These are phyloP conservation scores for Macropodus opercularis DNA, from an alignment of 2,797 vertebrate species.

Conservation along the genomic window DNA sequence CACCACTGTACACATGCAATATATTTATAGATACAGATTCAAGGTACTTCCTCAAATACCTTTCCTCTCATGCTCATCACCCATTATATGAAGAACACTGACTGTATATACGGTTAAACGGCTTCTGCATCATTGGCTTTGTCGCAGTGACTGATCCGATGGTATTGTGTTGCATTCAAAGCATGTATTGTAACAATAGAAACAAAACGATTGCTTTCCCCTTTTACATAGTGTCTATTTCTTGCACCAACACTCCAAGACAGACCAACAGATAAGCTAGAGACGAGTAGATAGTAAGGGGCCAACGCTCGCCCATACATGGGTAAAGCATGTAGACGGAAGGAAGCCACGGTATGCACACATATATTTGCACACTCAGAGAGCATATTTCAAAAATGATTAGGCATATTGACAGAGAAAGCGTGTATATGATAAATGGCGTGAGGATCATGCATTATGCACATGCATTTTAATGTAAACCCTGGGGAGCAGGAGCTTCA, in stretches of 20 bases:
- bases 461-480: slow-evolving; percentile 48
- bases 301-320: slow-evolving; percentile 45
- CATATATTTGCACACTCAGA: slow-evolving; percentile 42
- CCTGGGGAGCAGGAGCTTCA: slow-evolving; percentile 27
- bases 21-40: slow-evolving; percentile 55
- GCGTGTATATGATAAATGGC: slow-evolving; percentile 28
- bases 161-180: slow-evolving; percentile 24
- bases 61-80: slow-evolving; percentile 34
- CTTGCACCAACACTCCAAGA: slow-evolving; percentile 65
- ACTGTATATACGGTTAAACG: slow-evolving; percentile 37
- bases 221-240: slow-evolving; percentile 58
- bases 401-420: slow-evolving; percentile 49
- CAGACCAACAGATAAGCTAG: slow-evolving; percentile 64
- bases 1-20: slow-evolving; percentile 12
- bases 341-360: slow-evolving; percentile 33
- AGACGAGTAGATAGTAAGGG: slow-evolving; percentile 55
- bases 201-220: slow-evolving; percentile 27
- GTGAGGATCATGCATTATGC: slow-evolving; percentile 42
- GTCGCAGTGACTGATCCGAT: slow-evolving; percentile 31
- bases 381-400: slow-evolving; percentile 60
- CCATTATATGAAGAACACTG: slow-evolving; percentile 38
- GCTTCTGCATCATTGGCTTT: slow-evolving; percentile 29
- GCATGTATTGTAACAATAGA: slow-evolving; percentile 26
- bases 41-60: slow-evolving; percentile 30
- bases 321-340: slow-evolving; percentile 40